Conservation (phyloP, 2,113 vertebrate species). For the Mastomys coucha region DNA sequence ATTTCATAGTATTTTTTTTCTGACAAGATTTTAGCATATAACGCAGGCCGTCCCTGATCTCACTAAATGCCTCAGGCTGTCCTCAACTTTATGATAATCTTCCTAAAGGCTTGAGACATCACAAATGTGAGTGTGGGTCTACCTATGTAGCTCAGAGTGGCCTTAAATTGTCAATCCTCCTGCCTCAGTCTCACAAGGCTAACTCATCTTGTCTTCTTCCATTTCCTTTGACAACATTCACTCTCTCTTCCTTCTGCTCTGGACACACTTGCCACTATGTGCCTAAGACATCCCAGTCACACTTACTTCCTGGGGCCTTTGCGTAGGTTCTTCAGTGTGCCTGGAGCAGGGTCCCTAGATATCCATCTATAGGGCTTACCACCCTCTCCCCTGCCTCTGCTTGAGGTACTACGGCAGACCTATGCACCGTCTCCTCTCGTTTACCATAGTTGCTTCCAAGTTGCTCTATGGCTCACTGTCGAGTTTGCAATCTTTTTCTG, state of each 20-base stretch:
- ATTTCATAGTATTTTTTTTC: not conserved
- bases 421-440: rapidly evolving
- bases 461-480: not conserved
- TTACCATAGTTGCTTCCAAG: not conserved
- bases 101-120: not conserved
- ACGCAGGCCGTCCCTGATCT: not conserved
- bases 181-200: not conserved
- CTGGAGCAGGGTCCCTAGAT: not conserved
- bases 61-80: not conserved
- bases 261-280: not conserved
- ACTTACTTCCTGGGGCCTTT: not conserved
- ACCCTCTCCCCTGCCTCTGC: not conserved
- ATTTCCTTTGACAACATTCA: not conserved
- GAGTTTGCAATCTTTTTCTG: slow-evolving; percentile 18
- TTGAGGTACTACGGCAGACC: not conserved
- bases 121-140: not conserved
- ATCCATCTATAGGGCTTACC: too few species aligned
- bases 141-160: not conserved
- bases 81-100: not conserved
- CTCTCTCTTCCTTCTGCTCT: not conserved
- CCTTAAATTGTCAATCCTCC: not conserved
- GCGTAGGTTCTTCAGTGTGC: not conserved
- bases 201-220: not conserved
- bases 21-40: not conserved
- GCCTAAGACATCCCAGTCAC: not conserved